A percentile compares a stretch with the other conserved stretches of the same genome.
phyloP scores from a whole-genome alignment of 2,888 invertebrate species.

The Perithous albicinctus region DNA sequence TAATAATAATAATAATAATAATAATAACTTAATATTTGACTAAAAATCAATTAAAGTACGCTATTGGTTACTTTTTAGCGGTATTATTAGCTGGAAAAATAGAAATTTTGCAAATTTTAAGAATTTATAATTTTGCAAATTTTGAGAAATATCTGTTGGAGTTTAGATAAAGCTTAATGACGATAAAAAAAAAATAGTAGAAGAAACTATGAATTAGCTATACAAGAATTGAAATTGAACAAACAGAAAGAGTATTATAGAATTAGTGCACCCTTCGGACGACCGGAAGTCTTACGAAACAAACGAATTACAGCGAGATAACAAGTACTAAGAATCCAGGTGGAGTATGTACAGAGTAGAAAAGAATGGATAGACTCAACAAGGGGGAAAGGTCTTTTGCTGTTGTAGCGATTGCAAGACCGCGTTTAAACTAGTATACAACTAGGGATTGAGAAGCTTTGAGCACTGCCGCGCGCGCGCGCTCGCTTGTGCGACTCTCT shows the following conservation, averaged over 20 bases:
- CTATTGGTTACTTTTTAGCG: too few relatives aligned
- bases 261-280: too few relatives aligned
- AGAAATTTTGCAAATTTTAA: too few relatives aligned
- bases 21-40: too few relatives aligned
- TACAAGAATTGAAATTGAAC: neutral
- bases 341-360: neutral
- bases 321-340: constrained; percentile 2
- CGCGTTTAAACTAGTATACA: constrained; percentile 37
- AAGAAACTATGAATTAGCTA: neutral
- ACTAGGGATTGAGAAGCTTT: constrained; percentile 45
- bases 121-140: too few relatives aligned
- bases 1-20: too few relatives aligned
- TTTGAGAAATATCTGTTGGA: too few relatives aligned
- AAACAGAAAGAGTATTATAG: neutral
- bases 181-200: neutral
- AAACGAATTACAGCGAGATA: neutral
- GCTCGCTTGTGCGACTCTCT: too few relatives aligned
- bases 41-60: too few relatives aligned
- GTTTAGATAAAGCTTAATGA: neutral
- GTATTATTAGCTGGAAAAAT: too few relatives aligned
- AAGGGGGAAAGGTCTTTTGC: constrained; percentile 47
- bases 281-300: constrained; percentile 9
- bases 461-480: constrained; percentile 32
- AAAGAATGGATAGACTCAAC: constrained; percentile 3
- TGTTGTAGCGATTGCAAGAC: constrained; percentile 40